A percentile compares a stretch with the other conserved stretches of the same genome.
These are phyloP conservation scores for Prionailurus bengalensis DNA, from an alignment of 2,113 vertebrate species.

Conservation along the genomic window DNA sequence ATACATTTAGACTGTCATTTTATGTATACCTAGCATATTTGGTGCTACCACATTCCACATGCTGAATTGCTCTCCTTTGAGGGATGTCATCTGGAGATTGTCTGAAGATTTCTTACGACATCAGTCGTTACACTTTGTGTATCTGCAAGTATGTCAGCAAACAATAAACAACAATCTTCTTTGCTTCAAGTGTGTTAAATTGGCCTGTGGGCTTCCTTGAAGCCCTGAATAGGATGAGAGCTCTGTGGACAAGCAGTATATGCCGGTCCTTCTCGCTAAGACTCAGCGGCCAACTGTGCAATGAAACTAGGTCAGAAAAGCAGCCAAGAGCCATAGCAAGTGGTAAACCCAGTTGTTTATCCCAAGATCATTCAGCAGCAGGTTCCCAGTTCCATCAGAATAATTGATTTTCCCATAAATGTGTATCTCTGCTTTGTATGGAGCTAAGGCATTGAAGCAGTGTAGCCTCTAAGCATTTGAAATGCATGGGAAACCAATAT, in stretches of 20 bases:
- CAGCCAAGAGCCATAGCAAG: constrained; percentile 42
- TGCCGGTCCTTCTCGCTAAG: constrained; percentile 71
- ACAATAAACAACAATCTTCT: constrained; percentile 76
- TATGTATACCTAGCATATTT: neutral
- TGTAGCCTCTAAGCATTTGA: constrained; percentile 67
- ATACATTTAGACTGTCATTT: neutral
- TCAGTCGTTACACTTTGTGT: constrained; percentile 56
- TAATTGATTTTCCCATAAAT: constrained; percentile 86
- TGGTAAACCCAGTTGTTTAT: constrained; percentile 75
- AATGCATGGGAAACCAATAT: constrained; percentile 53
- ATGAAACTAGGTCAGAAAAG: constrained; percentile 73
- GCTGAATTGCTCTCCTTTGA: neutral
- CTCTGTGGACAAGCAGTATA: constrained; percentile 52
- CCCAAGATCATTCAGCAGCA: constrained; percentile 76
- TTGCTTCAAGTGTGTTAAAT: constrained; percentile 61
- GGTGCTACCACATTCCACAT: neutral
- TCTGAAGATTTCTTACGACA: constrained; percentile 1
- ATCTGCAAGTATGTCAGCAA: constrained; percentile 74
- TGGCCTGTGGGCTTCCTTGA: neutral
- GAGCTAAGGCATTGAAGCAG: constrained; percentile 67
- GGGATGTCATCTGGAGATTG: neutral
- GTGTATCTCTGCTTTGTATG: constrained; percentile 68
- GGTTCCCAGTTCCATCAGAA: constrained; percentile 77
- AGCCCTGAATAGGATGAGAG: constrained; percentile 31
- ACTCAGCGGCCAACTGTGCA: constrained; percentile 69